Conservation (phyloP, 2,797 vertebrate species). For the Phrynocephalus guinanensis region DNA sequence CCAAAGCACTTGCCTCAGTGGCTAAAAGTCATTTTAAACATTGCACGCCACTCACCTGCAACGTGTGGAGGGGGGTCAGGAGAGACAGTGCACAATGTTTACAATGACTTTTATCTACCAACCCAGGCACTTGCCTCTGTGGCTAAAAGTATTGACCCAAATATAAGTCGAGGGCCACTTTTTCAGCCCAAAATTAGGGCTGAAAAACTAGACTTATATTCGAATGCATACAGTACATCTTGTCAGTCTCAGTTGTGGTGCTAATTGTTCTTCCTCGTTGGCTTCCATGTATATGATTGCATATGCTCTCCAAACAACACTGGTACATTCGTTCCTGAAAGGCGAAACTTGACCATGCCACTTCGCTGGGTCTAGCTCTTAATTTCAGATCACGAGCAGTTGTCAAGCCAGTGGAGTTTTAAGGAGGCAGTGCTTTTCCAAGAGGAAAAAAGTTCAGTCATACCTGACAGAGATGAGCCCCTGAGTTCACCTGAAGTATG, state of each 20-base stretch:
- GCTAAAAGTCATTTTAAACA: too few relatives aligned
- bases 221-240: background rate
- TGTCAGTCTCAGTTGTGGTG: background rate
- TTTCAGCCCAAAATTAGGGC: too few relatives aligned
- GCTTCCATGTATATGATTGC: background rate
- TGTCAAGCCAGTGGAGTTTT: background rate
- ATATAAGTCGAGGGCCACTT: too few relatives aligned
- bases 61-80: too few relatives aligned
- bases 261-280: background rate
- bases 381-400: background rate
- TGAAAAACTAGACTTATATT: too few relatives aligned
- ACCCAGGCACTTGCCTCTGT: too few relatives aligned
- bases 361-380: background rate
- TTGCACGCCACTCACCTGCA: too few relatives aligned
- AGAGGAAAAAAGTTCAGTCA: background rate
- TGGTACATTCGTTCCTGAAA: background rate
- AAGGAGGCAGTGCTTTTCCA: background rate
- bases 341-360: too few relatives aligned
- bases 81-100: too few relatives aligned
- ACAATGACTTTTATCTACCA: too few relatives aligned
- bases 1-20: too few relatives aligned
- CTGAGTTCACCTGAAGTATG: background rate
- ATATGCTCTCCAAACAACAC: background rate
- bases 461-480: background rate
- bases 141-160: too few relatives aligned